These are phyloP conservation scores for Cremastobaeus sp. DNA, from an alignment of 2,888 invertebrate genomes.

Conservation along the genomic window DNA sequence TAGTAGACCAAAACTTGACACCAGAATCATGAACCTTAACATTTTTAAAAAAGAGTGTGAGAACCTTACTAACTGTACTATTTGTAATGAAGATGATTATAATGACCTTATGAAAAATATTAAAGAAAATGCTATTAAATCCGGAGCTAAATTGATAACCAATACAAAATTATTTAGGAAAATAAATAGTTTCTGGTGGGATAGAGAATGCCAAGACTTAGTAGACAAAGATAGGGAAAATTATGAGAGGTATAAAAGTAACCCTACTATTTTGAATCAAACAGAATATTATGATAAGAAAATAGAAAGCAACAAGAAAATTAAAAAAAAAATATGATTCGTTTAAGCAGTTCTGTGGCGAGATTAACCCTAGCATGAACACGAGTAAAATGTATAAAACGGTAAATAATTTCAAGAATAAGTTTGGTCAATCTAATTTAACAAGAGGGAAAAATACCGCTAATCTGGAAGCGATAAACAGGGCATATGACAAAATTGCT, in stretches of 20 bases:
- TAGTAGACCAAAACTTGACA: too few relatives aligned
- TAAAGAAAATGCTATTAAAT: not conserved
- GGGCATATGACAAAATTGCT: not conserved
- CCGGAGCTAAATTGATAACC: not conserved
- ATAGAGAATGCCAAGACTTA: constrained; percentile 4
- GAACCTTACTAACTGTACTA: not conserved
- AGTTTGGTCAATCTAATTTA: too few relatives aligned
- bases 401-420: constrained; percentile 2
- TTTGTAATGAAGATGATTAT: not conserved
- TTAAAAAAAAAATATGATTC: constrained; percentile 8
- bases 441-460: too few relatives aligned
- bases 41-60: too few relatives aligned
- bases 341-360: not conserved
- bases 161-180: too few relatives aligned
- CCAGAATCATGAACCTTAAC: too few relatives aligned
- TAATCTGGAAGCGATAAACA: not conserved
- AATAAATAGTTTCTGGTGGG: too few relatives aligned
- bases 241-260: constrained; percentile 2
- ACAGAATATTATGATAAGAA: not conserved
- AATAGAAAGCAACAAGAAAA: constrained; percentile 2
- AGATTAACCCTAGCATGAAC: not conserved
- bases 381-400: not conserved
- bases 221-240: not conserved
- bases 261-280: not conserved
- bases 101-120: not conserved